Evolutionary conservation across 2,888 invertebrate genomes (phyloP).

Genomic region (Amiota minor): DNA sequence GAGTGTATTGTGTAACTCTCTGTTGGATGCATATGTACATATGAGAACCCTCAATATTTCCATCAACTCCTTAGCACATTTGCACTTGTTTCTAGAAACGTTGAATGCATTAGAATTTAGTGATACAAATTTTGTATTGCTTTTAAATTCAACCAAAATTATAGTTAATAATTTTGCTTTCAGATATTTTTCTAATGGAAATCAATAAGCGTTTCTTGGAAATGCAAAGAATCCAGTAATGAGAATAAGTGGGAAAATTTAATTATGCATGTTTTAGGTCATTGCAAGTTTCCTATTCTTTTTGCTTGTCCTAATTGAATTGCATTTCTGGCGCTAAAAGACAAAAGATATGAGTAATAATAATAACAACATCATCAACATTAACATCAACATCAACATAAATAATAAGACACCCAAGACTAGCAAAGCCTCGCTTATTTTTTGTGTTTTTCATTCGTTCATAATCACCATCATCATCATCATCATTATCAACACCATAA

Average conservation of each 20-base stretch:
- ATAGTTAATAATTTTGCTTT: too few species aligned
- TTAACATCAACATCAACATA: conserved; percentile 9
- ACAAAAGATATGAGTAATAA: background rate
- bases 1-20: too few species aligned
- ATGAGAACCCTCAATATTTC: too few species aligned
- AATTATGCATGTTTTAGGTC: conserved; percentile 57
- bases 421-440: conserved; percentile 10
- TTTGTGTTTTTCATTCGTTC: background rate
- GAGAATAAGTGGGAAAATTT: conserved; percentile 62
- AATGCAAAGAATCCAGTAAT: conserved; percentile 34
- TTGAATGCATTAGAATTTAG: background rate
- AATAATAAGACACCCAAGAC: background rate
- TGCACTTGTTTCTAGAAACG: background rate
- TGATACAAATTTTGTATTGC: too few species aligned
- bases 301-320: background rate
- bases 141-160: too few species aligned
- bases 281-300: conserved; percentile 45
- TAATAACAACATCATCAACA: background rate
- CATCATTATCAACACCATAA: background rate
- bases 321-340: conserved; percentile 11
- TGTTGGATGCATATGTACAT: too few species aligned
- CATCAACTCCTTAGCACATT: background rate
- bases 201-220: background rate
- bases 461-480: background rate
- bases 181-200: too few species aligned